phyloP scores from a whole-genome alignment of 2,113 vertebrate genomes.

The Alouatta palliata region DNA sequence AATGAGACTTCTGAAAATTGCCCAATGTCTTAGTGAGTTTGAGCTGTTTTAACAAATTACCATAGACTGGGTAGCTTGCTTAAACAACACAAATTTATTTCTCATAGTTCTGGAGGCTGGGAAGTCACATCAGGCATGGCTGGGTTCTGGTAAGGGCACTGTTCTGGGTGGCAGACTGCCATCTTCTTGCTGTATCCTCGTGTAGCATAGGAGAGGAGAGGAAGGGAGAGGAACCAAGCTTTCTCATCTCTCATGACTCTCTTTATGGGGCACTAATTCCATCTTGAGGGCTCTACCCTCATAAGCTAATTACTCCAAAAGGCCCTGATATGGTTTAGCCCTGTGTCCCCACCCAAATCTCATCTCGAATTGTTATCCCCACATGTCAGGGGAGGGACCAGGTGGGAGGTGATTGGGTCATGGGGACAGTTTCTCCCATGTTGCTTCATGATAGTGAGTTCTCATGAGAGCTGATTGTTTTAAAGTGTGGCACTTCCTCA shows the following conservation, averaged over 20 bases:
- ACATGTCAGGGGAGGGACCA: too few species aligned
- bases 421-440: too few species aligned
- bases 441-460: too few species aligned
- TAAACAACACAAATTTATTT: background rate
- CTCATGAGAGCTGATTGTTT: too few species aligned
- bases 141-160: background rate
- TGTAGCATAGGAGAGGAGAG: too few species aligned
- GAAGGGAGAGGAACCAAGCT: background rate
- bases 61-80: too few species aligned
- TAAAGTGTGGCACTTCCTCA: too few species aligned
- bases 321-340: too few species aligned
- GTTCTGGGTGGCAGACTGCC: background rate
- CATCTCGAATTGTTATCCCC: too few species aligned
- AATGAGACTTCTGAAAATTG: background rate
- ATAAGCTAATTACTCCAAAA: background rate
- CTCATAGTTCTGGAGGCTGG: background rate
- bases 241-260: background rate
- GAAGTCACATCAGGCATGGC: background rate
- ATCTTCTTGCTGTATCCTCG: background rate
- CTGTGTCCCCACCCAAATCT: too few species aligned
- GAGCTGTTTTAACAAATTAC: background rate
- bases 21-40: too few species aligned
- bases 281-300: background rate
- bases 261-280: background rate
- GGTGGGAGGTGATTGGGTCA: too few species aligned